Percentiles rank a stretch among this genome's conserved stretches.
phyloP scores from a whole-genome alignment of 2,888 invertebrate species.

The Acrobasis suavella region DNA sequence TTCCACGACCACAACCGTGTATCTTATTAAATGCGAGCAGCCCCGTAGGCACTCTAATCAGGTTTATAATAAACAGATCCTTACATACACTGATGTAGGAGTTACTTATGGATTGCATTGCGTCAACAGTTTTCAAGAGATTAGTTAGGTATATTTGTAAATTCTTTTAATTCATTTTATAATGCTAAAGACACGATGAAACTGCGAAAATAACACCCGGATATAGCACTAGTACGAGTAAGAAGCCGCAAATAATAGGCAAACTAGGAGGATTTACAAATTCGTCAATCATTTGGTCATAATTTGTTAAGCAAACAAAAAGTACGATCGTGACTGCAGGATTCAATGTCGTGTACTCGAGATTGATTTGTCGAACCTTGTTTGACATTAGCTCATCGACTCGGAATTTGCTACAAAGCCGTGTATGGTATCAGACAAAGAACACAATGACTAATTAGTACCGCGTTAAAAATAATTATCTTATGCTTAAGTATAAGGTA shows the following conservation, averaged over 20 bases:
- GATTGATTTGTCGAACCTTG: constrained; percentile 29
- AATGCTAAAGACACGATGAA: neutral
- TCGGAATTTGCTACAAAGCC: constrained; percentile 45
- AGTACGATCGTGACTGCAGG: constrained; percentile 38
- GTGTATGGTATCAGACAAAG: constrained; percentile 34
- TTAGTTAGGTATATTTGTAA: too few relatives aligned
- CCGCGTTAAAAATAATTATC: neutral
- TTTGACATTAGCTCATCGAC: constrained; percentile 51
- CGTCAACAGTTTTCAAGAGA: neutral
- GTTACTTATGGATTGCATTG: neutral
- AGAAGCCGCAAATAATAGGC: neutral
- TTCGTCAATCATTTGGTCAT: constrained; percentile 17
- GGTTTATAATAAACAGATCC: constrained; percentile 9
- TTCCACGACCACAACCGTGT: constrained; percentile 1
- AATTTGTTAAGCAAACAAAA: constrained; percentile 15
- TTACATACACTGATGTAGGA: neutral
- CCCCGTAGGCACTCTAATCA: constrained; percentile 8
- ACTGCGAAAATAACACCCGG: neutral
- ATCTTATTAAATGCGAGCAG: constrained; percentile 8
- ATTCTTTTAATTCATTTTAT: too few relatives aligned
- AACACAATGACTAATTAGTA: constrained; percentile 19
- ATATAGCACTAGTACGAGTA: neutral
- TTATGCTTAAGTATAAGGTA: neutral
- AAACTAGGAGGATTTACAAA: constrained; percentile 9
- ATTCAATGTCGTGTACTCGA: constrained; percentile 36